phyloP scores from a whole-genome alignment of 2,797 vertebrate species.

The Cossypha niveicapilla region DNA sequence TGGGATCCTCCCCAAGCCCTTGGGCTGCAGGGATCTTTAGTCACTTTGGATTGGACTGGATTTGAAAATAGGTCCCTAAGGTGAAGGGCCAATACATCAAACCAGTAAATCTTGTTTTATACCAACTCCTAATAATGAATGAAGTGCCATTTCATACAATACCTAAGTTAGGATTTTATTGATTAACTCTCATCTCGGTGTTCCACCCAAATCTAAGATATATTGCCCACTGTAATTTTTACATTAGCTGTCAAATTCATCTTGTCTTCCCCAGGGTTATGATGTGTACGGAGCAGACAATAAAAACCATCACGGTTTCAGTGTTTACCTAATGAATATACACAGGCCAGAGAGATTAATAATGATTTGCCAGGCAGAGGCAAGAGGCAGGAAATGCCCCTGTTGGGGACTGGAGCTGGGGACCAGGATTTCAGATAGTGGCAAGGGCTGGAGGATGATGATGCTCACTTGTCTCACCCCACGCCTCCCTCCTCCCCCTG shows the following conservation, averaged over 20 bases:
- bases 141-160: constrained; percentile 93
- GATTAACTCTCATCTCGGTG: constrained; percentile 94
- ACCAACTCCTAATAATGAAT: constrained; percentile 86
- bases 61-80: constrained; percentile 70
- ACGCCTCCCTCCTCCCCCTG: neutral
- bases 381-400: constrained; percentile 1
- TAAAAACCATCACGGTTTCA: constrained; percentile 75
- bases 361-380: constrained; percentile 39
- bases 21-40: constrained; percentile 56
- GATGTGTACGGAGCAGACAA: constrained; percentile 80
- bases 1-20: constrained; percentile 32
- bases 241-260: constrained; percentile 95
- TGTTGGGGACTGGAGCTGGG: neutral
- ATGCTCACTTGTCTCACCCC: neutral
- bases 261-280: constrained; percentile 85
- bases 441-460: neutral
- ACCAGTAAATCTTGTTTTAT: constrained; percentile 72
- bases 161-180: constrained; percentile 91
- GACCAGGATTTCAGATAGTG: neutral
- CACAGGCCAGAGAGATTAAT: constrained; percentile 59
- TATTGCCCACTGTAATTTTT: constrained; percentile 94
- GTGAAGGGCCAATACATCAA: constrained; percentile 74
- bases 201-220: constrained; percentile 89
- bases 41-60: constrained; percentile 68
- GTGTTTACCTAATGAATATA: constrained; percentile 74